phyloP scores from a whole-genome alignment of 2,113 vertebrate genomes.

The Galemys pyrenaicus region DNA sequence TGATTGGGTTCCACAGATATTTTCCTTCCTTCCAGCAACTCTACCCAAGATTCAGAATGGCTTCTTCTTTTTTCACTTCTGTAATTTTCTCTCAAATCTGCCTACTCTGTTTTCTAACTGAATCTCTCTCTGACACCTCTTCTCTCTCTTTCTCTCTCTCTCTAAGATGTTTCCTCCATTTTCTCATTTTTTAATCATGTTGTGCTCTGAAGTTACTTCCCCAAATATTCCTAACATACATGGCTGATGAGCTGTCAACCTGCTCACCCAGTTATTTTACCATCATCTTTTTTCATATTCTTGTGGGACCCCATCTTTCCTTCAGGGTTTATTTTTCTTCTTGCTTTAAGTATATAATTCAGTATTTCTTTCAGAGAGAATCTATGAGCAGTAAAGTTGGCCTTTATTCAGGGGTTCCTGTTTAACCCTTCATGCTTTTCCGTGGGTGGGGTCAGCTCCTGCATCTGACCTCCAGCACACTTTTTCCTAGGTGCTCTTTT shows the following conservation, averaged over 20 bases:
- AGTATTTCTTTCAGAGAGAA: slow-evolving; percentile 19
- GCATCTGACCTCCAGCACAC: neutral
- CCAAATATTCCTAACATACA: neutral
- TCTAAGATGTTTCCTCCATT: no score
- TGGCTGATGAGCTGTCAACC: neutral
- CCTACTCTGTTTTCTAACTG: neutral
- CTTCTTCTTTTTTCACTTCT: neutral
- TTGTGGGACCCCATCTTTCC: neutral
- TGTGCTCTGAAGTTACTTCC: neutral
- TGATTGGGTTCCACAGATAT: neutral
- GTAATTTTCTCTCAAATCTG: neutral
- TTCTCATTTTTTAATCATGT: neutral
- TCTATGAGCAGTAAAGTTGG: neutral
- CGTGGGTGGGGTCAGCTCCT: neutral
- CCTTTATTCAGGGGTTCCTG: neutral
- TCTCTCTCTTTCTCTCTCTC: no score
- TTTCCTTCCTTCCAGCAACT: neutral
- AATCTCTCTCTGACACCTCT: neutral
- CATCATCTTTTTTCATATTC: neutral
- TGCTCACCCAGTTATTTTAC: neutral
- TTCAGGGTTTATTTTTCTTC: slow-evolving; percentile 11
- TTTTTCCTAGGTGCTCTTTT: neutral
- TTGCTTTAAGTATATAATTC: neutral
- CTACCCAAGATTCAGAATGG: neutral
- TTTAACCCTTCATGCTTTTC: neutral